Conservation (phyloP, 2,797 vertebrate genomes). For the Prunella strophiata region DNA sequence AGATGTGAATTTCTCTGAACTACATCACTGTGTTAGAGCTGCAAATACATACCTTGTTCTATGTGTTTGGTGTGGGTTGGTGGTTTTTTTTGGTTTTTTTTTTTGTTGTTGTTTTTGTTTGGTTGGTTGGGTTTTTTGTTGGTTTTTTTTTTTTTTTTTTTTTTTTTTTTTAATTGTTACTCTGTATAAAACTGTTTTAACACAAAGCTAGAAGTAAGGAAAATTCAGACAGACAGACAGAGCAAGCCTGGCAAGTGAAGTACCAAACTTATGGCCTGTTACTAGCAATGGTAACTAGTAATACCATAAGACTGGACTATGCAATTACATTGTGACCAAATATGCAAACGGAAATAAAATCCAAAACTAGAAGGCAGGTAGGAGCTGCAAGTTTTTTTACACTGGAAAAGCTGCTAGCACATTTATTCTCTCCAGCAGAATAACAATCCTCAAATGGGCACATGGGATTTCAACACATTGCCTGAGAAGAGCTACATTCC, state of each 20-base stretch:
- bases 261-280: background rate
- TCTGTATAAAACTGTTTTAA: background rate
- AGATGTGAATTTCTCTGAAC: background rate
- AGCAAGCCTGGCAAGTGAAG: background rate
- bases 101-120: too few relatives aligned
- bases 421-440: background rate
- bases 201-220: background rate
- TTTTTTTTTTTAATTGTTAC: background rate
- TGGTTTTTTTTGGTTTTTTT: too few relatives aligned
- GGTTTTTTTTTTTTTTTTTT: too few relatives aligned
- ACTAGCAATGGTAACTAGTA: background rate
- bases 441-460: background rate
- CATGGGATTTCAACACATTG: background rate
- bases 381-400: background rate
- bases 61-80: background rate
- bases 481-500: background rate
- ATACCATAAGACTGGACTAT: background rate
- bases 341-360: background rate
- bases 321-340: background rate
- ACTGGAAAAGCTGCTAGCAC: background rate
- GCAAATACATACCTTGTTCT: background rate
- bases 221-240: background rate
- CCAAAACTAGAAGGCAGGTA: background rate
- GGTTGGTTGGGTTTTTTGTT: too few relatives aligned
- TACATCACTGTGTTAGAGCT: fast-evolving